Evolutionary conservation across 2,113 vertebrate species (phyloP).

Genomic region (Montifringilla adamsi): DNA sequence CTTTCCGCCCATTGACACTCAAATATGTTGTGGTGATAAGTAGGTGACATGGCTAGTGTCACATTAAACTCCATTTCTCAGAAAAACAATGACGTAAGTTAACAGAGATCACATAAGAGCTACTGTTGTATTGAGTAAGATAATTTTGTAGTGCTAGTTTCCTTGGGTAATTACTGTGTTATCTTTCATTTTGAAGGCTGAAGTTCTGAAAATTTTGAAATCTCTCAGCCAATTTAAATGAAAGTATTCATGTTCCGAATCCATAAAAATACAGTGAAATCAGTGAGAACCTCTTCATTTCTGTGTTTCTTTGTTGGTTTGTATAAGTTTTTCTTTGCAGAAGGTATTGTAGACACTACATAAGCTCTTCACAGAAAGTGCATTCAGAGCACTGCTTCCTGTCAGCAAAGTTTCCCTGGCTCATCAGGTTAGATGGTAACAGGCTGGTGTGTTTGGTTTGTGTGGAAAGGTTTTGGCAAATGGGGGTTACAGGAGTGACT

Average conservation of each 20-base stretch:
- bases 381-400: background rate
- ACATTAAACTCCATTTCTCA: background rate
- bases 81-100: background rate
- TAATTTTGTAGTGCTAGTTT: background rate
- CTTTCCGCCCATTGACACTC: background rate
- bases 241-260: background rate
- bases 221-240: background rate
- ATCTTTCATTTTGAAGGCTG: background rate
- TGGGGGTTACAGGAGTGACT: background rate
- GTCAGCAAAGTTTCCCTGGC: background rate
- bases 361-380: background rate
- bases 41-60: background rate
- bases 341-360: background rate
- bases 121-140: background rate
- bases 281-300: background rate
- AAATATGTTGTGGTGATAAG: background rate
- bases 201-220: background rate
- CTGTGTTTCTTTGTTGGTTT: background rate
- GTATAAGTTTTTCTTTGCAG: background rate
- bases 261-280: background rate
- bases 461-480: background rate
- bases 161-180: background rate
- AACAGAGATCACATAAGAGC: background rate
- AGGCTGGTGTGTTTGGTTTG: background rate
- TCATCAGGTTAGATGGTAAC: background rate